Evolutionary conservation across 2,797 vertebrate species (phyloP).

Genomic region (Oreochromis mossambicus): DNA sequence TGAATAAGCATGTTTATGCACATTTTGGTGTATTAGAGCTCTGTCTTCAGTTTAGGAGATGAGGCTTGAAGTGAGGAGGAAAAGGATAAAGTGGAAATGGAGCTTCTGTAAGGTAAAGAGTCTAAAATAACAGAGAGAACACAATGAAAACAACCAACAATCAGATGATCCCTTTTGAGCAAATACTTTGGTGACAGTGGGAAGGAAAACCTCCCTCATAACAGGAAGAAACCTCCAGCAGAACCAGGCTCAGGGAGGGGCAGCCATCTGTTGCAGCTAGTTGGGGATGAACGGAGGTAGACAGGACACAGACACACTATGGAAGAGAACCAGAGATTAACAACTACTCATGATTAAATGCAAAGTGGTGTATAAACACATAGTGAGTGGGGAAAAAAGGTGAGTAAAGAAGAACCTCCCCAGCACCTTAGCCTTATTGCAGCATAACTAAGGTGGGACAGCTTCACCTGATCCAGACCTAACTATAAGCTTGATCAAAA

Average conservation of each 20-base stretch:
- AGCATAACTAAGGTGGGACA: neutral
- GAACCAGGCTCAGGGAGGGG: neutral
- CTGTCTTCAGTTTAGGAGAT: neutral
- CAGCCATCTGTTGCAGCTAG: neutral
- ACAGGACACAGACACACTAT: neutral
- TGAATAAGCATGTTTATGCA: neutral
- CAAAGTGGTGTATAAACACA: neutral
- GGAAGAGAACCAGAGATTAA: neutral
- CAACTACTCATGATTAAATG: neutral
- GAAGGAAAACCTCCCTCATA: neutral
- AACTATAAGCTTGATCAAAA: neutral
- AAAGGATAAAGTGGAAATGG: neutral
- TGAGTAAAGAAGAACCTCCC: neutral
- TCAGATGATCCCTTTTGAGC: neutral
- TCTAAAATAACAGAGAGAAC: neutral
- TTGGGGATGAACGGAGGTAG: neutral
- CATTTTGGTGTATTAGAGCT: neutral
- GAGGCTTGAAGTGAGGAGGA: neutral
- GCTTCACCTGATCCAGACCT: neutral
- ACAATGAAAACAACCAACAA: neutral
- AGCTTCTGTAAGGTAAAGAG: neutral
- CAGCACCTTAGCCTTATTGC: neutral
- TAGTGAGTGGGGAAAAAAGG: neutral
- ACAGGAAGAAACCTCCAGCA: neutral
- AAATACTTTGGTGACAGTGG: neutral